A percentile compares a stretch with the other conserved stretches of the same genome.
Evolutionary conservation across 1,140 invertebrate species (phyloP).

Genomic region (Hydropsyche tenuis): DNA sequence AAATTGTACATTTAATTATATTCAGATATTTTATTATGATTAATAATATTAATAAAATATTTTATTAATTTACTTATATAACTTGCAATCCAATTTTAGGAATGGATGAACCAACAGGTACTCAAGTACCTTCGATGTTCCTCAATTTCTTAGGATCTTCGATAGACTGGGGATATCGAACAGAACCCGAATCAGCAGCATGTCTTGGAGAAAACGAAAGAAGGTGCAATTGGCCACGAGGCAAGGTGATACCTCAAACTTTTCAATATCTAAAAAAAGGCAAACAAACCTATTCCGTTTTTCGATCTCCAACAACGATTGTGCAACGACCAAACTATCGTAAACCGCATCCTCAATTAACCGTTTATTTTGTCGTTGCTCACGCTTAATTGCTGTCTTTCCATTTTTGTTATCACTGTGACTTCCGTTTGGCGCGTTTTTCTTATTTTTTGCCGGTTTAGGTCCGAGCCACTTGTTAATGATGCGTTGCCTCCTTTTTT

Average conservation of each 20-base stretch:
- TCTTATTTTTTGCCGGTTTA: not conserved
- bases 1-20: too few species aligned
- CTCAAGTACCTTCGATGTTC: slow-evolving; percentile 85
- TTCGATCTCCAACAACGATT: not conserved
- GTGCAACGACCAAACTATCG: slow-evolving; percentile 14
- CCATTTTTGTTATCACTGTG: not conserved
- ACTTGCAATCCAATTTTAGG: too few species aligned
- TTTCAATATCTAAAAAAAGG: slow-evolving; percentile 10
- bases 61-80: slow-evolving; percentile 23
- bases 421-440: slow-evolving; percentile 1
- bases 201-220: slow-evolving; percentile 78
- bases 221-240: slow-evolving; percentile 82
- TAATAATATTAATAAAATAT: too few species aligned
- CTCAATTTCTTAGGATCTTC: slow-evolving; percentile 81
- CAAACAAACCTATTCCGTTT: not conserved
- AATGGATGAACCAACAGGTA: slow-evolving; percentile 80
- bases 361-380: not conserved
- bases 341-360: slow-evolving; percentile 7
- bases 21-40: too few species aligned
- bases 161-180: slow-evolving; percentile 88
- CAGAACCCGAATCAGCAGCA: slow-evolving; percentile 84
- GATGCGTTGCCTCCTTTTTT: not conserved
- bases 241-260: slow-evolving; percentile 66
- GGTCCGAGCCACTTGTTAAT: not conserved
- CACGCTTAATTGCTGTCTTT: slow-evolving; percentile 14